Evolutionary conservation across 2,888 invertebrate genomes (phyloP), one percentile per base, ranked within the genome.

Genomic region (Chymomyza procnemis): DNA sequence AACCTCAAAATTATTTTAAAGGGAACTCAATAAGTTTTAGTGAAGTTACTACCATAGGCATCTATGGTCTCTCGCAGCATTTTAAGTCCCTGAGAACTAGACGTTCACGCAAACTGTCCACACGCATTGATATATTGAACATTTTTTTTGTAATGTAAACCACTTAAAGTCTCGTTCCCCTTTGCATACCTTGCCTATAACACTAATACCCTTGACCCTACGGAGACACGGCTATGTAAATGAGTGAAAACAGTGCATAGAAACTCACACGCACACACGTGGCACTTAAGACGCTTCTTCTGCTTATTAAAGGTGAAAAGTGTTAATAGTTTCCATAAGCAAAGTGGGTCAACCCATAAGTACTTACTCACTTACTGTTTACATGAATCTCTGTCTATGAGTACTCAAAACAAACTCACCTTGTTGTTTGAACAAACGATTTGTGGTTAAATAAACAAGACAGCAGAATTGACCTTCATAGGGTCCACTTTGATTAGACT

Each of bases 261-360:
- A 41, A 9, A 41, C 12, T 12, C 34, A 41, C 50, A 47, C 16
- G 8, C 47, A 47, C 16, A 50, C 50, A 50, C 50, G n/a, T 34
- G 41, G 46, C 59, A 76, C 75, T 76, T 72, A 26, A 26, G 26
- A 26, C 3, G 26, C 74, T 67, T 70, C n/a, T n/a, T n/a, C n/a
- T 73, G 65, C 19, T 66, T 75, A 58, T 54, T 9, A 52, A 22
- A 78, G 85, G 84, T 84, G 84, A 79, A 78, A 81, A 85, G 87
- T 85, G 85, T 84, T 87, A 85, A 85, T 83, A 81, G 74, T 74
- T 71, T 75, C 85, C 79, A 76, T 76, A 77, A 79, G 73, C 73
- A 65, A 84, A 85, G 79, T 85, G 84, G 85, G 87, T 87, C 86
- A 85, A 67, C 83, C 61, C 58, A 50, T 19, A 61, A 21, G 16